Percentiles rank a stretch among this genome's conserved stretches.
Conservation (phyloP, 2,797 vertebrate genomes). For the Lerista edwardsae region DNA sequence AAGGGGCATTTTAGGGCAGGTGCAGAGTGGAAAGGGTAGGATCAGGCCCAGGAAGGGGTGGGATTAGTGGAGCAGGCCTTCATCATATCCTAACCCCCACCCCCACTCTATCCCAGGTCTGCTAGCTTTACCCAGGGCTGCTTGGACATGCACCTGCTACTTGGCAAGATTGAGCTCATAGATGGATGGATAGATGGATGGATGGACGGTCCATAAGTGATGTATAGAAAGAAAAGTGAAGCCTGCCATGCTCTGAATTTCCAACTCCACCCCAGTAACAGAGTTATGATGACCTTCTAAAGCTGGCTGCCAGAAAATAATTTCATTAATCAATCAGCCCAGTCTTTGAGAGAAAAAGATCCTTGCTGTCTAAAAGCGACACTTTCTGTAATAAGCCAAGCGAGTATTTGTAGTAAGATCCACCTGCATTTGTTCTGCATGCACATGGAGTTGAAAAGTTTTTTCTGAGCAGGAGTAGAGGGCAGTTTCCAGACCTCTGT, state of each 20-base stretch:
- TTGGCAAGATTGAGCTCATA: no score
- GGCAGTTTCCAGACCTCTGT: constrained; percentile 41
- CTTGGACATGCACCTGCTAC: no score
- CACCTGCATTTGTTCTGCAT: constrained; percentile 6
- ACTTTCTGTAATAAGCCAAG: constrained; percentile 34
- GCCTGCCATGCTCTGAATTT: neutral
- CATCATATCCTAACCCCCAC: no score
- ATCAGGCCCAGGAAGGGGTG: no score
- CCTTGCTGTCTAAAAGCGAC: neutral
- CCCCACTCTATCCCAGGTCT: no score
- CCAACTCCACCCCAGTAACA: neutral
- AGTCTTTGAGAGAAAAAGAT: neutral
- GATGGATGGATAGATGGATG: no score
- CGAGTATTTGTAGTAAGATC: constrained; percentile 27
- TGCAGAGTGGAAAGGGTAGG: no score
- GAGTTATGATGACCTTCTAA: neutral
- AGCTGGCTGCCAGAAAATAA: neutral
- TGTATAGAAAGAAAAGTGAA: neutral
- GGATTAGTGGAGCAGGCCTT: no score
- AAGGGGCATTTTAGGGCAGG: no score
- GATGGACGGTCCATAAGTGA: neutral
- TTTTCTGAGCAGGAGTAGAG: constrained; percentile 33
- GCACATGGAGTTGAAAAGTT: constrained; percentile 8
- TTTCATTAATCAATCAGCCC: neutral
- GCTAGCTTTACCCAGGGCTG: no score